Percentiles rank a stretch among this genome's conserved stretches.
phyloP scores from a whole-genome alignment of 2,888 invertebrate species.

The Heliconius cydno region DNA sequence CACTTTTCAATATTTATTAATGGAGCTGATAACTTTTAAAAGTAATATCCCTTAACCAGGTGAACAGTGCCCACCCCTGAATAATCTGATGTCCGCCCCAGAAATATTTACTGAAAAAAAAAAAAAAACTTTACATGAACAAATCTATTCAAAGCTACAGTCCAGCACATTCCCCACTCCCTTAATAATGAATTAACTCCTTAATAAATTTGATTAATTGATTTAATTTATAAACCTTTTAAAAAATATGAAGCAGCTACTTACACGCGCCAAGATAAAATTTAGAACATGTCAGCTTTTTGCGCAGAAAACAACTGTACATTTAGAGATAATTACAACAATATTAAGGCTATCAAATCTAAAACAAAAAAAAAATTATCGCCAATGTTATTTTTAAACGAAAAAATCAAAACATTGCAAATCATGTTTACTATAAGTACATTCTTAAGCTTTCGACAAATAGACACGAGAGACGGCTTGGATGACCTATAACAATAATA shows the following conservation, averaged over 20 bases:
- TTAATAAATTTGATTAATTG: neutral
- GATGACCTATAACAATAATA: conserved; percentile 52
- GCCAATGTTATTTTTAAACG: conserved; percentile 22
- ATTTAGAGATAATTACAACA: conserved; percentile 30
- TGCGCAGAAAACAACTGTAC: conserved; percentile 28
- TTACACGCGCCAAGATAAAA: conserved; percentile 22
- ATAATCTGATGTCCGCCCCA: too few relatives aligned
- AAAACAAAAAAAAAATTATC: conserved; percentile 31
- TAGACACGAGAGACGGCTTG: conserved; percentile 28
- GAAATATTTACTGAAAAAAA: too few relatives aligned
- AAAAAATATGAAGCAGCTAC: neutral
- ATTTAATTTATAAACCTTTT: neutral
- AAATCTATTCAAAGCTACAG: too few relatives aligned
- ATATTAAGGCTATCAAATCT: conserved; percentile 42
- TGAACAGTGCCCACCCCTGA: too few relatives aligned
- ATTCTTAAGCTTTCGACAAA: conserved; percentile 31
- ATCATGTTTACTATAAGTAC: conserved; percentile 18
- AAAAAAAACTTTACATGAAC: too few relatives aligned
- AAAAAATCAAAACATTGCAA: conserved; percentile 29
- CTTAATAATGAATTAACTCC: neutral
- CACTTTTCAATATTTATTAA: too few relatives aligned
- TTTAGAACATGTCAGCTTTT: conserved; percentile 31
- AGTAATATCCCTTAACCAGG: too few relatives aligned
- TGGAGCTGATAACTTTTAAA: too few relatives aligned
- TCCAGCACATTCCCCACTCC: too few relatives aligned